Evolutionary conservation across 2,797 vertebrate species (phyloP).

Genomic region (Heteromormyrus szaboi): DNA sequence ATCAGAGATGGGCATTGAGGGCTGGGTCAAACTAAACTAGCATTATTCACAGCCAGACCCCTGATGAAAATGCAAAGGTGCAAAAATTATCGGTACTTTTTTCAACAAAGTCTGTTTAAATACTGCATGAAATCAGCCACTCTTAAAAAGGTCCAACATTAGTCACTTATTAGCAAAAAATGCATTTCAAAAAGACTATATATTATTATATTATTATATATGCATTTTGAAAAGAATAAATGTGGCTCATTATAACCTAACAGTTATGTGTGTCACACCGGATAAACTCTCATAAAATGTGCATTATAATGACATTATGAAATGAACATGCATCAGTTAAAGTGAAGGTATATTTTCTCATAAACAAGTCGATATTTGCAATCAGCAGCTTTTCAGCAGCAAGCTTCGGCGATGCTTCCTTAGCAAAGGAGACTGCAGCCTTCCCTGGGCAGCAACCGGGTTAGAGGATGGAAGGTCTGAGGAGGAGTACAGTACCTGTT

Average conservation of each 20-base stretch:
- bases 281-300: not conserved
- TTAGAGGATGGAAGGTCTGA: not conserved
- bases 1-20: not conserved
- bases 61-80: not conserved
- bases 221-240: not conserved
- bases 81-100: not conserved
- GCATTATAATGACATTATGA: not conserved
- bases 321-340: not conserved
- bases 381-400: not conserved
- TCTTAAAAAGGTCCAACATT: not conserved
- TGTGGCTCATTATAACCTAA: not conserved
- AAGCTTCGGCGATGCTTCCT: not conserved
- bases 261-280: not conserved
- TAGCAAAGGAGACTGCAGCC: not conserved
- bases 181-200: not conserved
- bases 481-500: slow-evolving; percentile 79
- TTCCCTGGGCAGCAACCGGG: not conserved
- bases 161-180: not conserved
- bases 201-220: not conserved
- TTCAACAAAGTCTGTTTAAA: not conserved
- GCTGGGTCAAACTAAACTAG: not conserved
- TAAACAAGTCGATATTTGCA: not conserved
- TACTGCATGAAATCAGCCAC: not conserved
- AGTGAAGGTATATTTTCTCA: not conserved
- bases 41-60: not conserved